phyloP scores from a whole-genome alignment of 2,113 vertebrate genomes.

The Gila orcuttii region DNA sequence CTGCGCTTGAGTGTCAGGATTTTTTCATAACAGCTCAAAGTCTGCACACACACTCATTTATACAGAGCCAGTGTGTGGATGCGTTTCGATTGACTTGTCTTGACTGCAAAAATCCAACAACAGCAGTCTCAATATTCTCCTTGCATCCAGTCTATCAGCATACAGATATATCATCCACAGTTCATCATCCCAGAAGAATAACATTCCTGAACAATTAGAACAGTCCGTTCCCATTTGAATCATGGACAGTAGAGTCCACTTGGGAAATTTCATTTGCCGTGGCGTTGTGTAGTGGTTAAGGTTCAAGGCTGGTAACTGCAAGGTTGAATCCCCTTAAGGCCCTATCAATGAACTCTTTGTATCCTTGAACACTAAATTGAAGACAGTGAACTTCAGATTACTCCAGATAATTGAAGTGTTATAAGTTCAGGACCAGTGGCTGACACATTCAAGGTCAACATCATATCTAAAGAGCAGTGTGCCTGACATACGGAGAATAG shows the following conservation, averaged over 20 bases:
- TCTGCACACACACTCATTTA: slow-evolving; percentile 53
- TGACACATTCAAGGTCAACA: not conserved
- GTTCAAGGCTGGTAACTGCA: not conserved
- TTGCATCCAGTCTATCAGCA: not conserved
- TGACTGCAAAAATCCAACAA: not conserved
- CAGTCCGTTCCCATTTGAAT: not conserved
- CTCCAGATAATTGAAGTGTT: not conserved
- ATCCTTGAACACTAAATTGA: not conserved
- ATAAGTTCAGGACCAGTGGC: not conserved
- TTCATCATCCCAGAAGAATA: not conserved
- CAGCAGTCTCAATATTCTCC: not conserved
- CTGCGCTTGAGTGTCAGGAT: slow-evolving; percentile 64
- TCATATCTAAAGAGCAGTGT: not conserved
- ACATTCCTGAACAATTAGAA: not conserved
- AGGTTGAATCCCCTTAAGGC: not conserved
- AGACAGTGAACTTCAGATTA: not conserved
- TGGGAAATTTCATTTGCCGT: not conserved
- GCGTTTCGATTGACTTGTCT: not conserved
- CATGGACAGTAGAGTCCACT: not conserved
- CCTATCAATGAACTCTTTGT: not conserved
- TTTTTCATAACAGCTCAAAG: slow-evolving; percentile 59
- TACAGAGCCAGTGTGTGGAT: not conserved
- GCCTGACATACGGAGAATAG: no score
- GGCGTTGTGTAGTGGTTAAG: not conserved
- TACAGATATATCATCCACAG: not conserved